Evolutionary conservation across 2,797 vertebrate genomes (phyloP).

Genomic region (Hemibagrus guttatus): DNA sequence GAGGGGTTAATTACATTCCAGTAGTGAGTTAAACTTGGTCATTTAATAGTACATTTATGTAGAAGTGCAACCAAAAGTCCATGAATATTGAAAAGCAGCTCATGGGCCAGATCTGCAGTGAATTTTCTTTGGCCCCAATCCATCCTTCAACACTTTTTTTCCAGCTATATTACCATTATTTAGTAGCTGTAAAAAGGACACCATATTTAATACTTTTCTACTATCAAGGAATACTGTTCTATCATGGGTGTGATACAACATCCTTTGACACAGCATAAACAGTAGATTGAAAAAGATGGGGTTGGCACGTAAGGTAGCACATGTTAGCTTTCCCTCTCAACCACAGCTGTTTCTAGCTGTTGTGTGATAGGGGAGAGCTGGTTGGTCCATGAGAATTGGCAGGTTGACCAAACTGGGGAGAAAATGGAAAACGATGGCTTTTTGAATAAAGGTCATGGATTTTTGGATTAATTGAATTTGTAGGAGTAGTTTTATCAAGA

Average conservation of each 20-base stretch:
- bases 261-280: conserved; percentile 4
- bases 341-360: conserved; percentile 11
- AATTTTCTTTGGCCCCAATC: neutral
- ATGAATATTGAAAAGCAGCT: neutral
- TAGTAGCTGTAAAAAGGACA: neutral
- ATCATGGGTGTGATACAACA: neutral
- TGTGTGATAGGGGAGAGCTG: conserved; percentile 2
- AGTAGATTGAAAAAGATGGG: neutral
- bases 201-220: neutral
- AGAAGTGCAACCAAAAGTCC: neutral
- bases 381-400: conserved; percentile 9
- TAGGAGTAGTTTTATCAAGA: neutral
- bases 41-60: conserved; percentile 9
- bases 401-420: neutral
- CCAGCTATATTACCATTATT: neutral
- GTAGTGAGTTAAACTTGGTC: neutral
- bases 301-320: conserved; percentile 7
- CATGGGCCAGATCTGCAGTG: neutral
- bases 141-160: neutral
- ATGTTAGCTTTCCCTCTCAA: neutral
- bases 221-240: neutral
- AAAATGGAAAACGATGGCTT: neutral
- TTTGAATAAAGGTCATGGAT: neutral
- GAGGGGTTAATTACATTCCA: conserved; percentile 29
- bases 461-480: neutral